phyloP scores from a whole-genome alignment of 2,797 vertebrate genomes.

The Diplodus puntazzo region DNA sequence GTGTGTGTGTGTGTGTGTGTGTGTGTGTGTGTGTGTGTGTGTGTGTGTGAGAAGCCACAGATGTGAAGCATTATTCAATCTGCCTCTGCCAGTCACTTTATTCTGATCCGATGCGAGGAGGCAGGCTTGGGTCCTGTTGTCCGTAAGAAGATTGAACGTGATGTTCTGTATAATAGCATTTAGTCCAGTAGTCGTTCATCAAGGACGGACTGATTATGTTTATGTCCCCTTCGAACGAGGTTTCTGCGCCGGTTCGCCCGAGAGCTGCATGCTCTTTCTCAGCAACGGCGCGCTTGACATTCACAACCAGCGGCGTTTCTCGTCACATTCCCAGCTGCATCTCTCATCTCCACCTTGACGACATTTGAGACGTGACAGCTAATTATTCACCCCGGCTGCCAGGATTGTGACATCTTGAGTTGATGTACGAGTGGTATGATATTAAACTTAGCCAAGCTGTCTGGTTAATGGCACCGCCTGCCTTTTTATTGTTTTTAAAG shows the following conservation, averaged over 20 bases:
- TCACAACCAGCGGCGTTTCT: background rate
- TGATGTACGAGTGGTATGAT: background rate
- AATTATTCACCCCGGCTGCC: constrained; percentile 16
- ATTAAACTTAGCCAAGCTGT: background rate
- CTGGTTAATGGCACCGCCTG: background rate
- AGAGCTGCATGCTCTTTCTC: background rate
- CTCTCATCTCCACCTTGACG: background rate
- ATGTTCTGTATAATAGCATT: constrained; percentile 6
- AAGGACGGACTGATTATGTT: background rate
- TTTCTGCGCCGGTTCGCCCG: background rate
- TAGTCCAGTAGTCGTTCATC: constrained; percentile 1
- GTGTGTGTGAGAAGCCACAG: constrained; percentile 18
- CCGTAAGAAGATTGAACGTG: constrained; percentile 21
- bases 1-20: background rate
- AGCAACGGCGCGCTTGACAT: background rate
- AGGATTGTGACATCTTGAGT: background rate
- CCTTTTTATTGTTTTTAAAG: background rate
- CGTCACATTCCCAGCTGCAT: background rate
- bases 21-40: background rate
- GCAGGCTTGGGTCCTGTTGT: constrained; percentile 22
- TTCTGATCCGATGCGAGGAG: constrained; percentile 21
- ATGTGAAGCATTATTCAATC: constrained; percentile 49
- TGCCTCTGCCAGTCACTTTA: constrained; percentile 32
- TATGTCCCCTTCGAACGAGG: background rate
- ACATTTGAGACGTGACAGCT: background rate